Evolutionary conservation across 2,797 vertebrate genomes (phyloP), one percentile per base, ranked within the genome.

Genomic region (Lagorchestes hirsutus): DNA sequence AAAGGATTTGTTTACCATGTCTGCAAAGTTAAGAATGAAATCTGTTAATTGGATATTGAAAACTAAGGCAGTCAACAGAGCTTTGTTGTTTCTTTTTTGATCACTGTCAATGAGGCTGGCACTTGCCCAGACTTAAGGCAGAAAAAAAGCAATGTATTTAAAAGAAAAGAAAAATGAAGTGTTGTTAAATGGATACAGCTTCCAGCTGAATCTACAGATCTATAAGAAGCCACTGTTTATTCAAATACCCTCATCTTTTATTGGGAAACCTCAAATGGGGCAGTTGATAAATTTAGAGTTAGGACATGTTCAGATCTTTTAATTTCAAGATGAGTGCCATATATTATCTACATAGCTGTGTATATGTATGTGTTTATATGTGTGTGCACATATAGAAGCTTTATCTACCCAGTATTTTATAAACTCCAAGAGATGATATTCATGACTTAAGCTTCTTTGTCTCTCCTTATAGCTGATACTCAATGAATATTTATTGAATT

Each of bases 21-120:
- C 94, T 97, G 96, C 90, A 96, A 97, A 97, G 55, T 94, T 97
- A 97, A 94, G 94, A 98, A 97, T 82, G 98, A 98, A 98, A 98
- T 98, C 97, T 97, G 59, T 94, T 98, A 98, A 98, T 97, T 98
- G 91, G 93, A 97, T 93, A 96, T 93, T 94, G 97, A 98, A 98
- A 97, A 92, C 46, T 50, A 95, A 67, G 94, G 96, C 91, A 97
- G 87, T 95, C 95, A 97, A 96, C 74, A 95, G 55, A 67, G 2
- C 93, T 98, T 96, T 98, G 94, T 96, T 97, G 55, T 97, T 97
- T 27, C 91, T 54, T 22, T 97, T 98, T 98, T 98, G 96, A 97
- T 97, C 93, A 95, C 34, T 57, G 92, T 90, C 91, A 95, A 97
- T n/a, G 40, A 96, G 31, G 54, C 96, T 92, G 90, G 92, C 27